Conservation (phyloP, 2,797 vertebrate species). For the Aeoliscus strigatus region DNA sequence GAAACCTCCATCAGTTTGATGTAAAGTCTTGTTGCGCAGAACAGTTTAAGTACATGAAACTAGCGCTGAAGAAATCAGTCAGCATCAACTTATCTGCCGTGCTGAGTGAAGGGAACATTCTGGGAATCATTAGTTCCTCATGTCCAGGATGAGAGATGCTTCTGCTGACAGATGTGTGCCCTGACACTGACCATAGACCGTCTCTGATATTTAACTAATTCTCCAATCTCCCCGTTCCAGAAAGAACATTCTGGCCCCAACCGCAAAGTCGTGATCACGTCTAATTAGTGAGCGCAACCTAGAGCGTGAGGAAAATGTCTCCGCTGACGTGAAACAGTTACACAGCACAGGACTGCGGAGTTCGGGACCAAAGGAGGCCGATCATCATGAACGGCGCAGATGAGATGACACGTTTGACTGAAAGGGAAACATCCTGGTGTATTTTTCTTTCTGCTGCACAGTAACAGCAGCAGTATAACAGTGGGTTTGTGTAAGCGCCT, state of each 20-base stretch:
- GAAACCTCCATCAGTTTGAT: no score
- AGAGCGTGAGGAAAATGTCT: constrained; percentile 26
- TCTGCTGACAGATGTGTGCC: background rate
- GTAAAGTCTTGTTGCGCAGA: no score
- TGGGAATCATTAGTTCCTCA: constrained; percentile 46
- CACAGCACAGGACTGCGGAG: constrained; percentile 23
- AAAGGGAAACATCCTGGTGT: constrained; percentile 3
- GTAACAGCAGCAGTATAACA: constrained; percentile 1
- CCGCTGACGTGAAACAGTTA: constrained; percentile 25
- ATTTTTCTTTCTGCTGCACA: constrained; percentile 11
- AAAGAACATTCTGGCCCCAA: constrained; percentile 24
- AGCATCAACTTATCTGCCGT: constrained; percentile 23
- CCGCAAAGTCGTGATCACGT: constrained; percentile 20
- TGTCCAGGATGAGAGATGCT: constrained; percentile 8
- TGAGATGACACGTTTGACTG: constrained; percentile 14
- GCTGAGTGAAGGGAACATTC: constrained; percentile 22
- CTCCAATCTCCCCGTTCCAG: constrained; percentile 20
- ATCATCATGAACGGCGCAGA: background rate
- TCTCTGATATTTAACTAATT: constrained; percentile 11
- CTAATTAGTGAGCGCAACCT: constrained; percentile 33
- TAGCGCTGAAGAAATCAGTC: no score
- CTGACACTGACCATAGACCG: constrained; percentile 29
- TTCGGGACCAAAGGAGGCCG: background rate
- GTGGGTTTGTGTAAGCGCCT: no score
- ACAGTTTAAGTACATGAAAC: no score